Percentiles rank a stretch among this genome's conserved stretches.
Evolutionary conservation across 2,888 invertebrate genomes (phyloP).

Genomic region (Lasioglossum zephyrum): DNA sequence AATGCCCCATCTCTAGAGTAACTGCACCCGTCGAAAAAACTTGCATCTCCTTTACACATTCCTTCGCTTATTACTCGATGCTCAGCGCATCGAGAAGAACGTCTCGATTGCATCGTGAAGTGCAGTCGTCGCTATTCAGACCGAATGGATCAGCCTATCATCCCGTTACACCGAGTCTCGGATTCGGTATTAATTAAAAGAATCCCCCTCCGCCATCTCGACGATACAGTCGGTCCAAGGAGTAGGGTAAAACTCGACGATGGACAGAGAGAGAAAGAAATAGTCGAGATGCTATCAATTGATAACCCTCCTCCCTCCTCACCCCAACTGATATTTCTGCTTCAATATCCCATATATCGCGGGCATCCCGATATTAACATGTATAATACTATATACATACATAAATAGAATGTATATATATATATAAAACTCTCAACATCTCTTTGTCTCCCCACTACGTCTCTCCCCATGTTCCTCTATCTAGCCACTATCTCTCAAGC

Average conservation of each 20-base stretch:
- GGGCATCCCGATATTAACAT: constrained; percentile 40
- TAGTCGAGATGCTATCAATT: constrained; percentile 64
- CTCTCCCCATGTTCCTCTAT: not conserved
- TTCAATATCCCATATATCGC: constrained; percentile 49
- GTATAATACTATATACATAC: constrained; percentile 37
- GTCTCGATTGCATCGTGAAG: not conserved
- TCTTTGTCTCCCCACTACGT: constrained; percentile 29
- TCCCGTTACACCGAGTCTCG: not conserved
- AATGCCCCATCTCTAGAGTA: too few relatives aligned
- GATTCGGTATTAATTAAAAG: not conserved
- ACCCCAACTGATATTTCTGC: constrained; percentile 52
- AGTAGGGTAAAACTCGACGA: not conserved
- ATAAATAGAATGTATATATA: constrained; percentile 38
- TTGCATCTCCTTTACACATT: not conserved
- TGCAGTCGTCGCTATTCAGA: not conserved
- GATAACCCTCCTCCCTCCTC: constrained; percentile 62
- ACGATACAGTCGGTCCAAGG: not conserved
- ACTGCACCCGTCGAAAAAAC: not conserved
- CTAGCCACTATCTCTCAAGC: constrained; percentile 24
- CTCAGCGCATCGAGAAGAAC: not conserved
- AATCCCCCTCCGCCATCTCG: constrained; percentile 21
- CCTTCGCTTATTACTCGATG: not conserved
- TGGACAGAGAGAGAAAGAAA: constrained; percentile 51
- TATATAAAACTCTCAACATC: constrained; percentile 19
- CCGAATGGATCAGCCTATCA: not conserved